These are phyloP conservation scores for Seriola rivoliana DNA, from an alignment of 2,113 vertebrate genomes.

Conservation along the genomic window DNA sequence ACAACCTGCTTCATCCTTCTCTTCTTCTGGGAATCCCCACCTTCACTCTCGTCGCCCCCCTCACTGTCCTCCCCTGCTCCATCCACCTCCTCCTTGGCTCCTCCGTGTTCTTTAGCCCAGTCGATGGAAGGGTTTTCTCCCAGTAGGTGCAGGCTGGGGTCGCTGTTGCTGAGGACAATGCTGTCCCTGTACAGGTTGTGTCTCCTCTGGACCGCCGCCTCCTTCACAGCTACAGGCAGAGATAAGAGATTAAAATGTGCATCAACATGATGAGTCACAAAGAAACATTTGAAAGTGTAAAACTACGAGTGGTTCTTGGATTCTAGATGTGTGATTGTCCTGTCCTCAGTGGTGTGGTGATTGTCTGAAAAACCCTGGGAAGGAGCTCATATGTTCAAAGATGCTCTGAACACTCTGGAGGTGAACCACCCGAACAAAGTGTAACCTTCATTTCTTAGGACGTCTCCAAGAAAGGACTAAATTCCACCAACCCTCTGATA, in stretches of 20 bases:
- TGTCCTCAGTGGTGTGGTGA: no score
- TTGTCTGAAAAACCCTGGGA: no score
- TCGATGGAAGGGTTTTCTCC: conserved; percentile 88
- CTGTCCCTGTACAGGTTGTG: conserved; percentile 98
- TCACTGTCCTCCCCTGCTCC: conserved; percentile 46
- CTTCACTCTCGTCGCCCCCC: background rate
- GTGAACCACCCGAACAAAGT: no score
- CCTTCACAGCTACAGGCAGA: conserved; percentile 90
- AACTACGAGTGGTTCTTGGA: no score
- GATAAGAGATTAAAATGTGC: background rate
- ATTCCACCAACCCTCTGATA: no score
- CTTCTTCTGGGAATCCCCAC: conserved; percentile 74
- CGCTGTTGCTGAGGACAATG: conserved; percentile 93
- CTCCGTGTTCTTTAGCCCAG: conserved; percentile 83
- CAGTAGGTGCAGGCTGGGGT: conserved; percentile 94
- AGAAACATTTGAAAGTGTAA: no score
- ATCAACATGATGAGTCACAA: background rate
- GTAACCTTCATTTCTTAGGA: no score
- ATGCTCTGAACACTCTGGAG: no score
- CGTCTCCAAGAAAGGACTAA: no score
- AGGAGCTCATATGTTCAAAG: no score
- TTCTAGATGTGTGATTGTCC: no score
- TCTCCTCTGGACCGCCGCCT: conserved; percentile 93
- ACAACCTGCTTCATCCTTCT: conserved; percentile 91
- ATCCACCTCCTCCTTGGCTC: conserved; percentile 37